Conservation (phyloP, 2,888 invertebrate genomes). For the Frankliniella intonsa region DNA sequence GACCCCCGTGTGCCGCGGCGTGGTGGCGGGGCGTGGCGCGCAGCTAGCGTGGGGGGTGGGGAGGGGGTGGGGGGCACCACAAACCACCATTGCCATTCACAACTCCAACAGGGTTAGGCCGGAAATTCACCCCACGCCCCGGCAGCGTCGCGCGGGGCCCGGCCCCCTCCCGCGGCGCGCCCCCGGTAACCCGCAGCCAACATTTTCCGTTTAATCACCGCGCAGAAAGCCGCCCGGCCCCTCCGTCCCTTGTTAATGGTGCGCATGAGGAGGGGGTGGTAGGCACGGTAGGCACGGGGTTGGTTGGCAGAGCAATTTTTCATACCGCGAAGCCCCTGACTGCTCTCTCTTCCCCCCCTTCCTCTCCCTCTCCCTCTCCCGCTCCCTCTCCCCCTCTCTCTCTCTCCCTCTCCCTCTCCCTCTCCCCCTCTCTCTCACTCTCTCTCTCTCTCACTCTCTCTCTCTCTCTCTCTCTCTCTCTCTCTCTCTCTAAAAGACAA, state of each 20-base stretch:
- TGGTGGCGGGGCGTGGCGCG: background rate
- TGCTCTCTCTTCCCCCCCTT: background rate
- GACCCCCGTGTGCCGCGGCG: background rate
- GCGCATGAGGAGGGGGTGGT: background rate
- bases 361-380: background rate
- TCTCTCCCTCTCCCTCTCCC: background rate
- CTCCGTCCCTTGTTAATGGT: background rate
- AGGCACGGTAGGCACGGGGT: too few relatives aligned
- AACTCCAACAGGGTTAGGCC: constrained; percentile 10
- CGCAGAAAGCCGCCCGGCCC: background rate
- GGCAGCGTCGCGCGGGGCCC: background rate
- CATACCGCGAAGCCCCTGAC: background rate
- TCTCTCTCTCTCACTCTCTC: background rate
- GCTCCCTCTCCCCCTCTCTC: background rate
- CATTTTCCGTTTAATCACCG: background rate
- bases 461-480: background rate
- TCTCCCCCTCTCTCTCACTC: background rate
- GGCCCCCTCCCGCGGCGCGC: background rate
- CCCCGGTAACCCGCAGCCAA: background rate
- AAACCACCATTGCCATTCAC: constrained; percentile 10
- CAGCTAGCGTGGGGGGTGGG: too few relatives aligned
- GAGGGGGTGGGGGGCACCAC: background rate
- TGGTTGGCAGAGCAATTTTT: background rate
- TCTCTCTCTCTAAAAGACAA: background rate
- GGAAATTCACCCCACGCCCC: constrained; percentile 4